phyloP scores from a whole-genome alignment of 1,140 invertebrate species.

The Bombus huntii region DNA sequence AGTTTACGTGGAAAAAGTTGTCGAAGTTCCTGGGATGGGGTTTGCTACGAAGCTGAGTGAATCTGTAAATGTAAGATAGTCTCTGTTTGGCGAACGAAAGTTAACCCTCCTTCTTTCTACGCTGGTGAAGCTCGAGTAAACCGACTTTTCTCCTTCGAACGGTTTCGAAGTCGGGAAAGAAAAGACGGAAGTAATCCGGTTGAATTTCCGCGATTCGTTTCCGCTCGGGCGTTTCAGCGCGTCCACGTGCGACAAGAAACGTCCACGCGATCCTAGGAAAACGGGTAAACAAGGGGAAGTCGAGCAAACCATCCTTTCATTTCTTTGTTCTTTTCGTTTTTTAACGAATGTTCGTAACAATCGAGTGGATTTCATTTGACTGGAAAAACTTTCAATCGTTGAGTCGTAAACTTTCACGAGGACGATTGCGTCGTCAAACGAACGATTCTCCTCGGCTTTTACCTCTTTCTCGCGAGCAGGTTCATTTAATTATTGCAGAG shows the following conservation, averaged over 20 bases:
- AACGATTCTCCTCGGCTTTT: not conserved
- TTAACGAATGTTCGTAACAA: not conserved
- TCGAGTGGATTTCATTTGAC: slow-evolving; percentile 13
- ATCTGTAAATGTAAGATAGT: slow-evolving; percentile 51
- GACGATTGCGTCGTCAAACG: no score
- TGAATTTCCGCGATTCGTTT: slow-evolving; percentile 25
- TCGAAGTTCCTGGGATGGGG: slow-evolving; percentile 6
- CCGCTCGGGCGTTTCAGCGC: not conserved
- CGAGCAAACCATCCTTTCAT: not conserved
- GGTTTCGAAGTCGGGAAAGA: not conserved
- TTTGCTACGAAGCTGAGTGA: not conserved
- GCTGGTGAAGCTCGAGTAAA: not conserved
- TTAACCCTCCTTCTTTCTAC: not conserved
- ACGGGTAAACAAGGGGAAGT: not conserved
- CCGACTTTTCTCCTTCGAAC: slow-evolving; percentile 11
- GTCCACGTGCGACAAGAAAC: not conserved
- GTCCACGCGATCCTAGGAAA: not conserved
- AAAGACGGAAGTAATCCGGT: slow-evolving; percentile 13
- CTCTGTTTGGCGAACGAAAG: slow-evolving; percentile 16
- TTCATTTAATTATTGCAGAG: slow-evolving; percentile 27
- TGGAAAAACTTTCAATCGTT: not conserved
- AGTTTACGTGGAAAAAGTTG: slow-evolving; percentile 30
- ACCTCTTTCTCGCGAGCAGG: not conserved
- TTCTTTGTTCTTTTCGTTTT: no score
- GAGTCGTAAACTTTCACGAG: slow-evolving; percentile 3